phyloP scores from a whole-genome alignment of 2,888 invertebrate species.

The Philonicus albiceps region DNA sequence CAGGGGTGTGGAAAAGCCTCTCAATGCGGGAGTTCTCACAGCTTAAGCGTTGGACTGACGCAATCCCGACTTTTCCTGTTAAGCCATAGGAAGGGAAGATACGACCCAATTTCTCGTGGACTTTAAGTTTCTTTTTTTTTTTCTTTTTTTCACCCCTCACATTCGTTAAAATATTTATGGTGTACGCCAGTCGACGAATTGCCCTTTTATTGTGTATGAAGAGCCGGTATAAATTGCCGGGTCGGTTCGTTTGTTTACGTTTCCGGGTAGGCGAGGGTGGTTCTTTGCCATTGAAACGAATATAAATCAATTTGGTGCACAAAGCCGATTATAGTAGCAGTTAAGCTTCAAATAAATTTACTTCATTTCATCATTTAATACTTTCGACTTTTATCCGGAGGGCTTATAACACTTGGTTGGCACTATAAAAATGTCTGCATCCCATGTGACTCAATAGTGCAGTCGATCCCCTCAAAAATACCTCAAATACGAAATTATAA shows the following conservation, averaged over 20 bases:
- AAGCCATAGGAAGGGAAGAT: constrained; percentile 8
- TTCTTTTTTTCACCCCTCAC: constrained; percentile 10
- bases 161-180: constrained; percentile 47
- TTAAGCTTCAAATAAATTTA: constrained; percentile 33
- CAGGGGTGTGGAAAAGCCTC: constrained; percentile 20
- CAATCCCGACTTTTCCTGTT: constrained; percentile 32
- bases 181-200: constrained; percentile 45
- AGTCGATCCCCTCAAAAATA: too few relatives aligned
- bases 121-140: constrained; percentile 24
- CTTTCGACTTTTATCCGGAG: background rate
- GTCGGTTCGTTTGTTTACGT: constrained; percentile 22
- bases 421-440: background rate
- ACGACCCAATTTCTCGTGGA: constrained; percentile 16
- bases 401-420: background rate
- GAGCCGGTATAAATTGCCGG: constrained; percentile 25
- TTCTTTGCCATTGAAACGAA: background rate
- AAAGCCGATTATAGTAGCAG: constrained; percentile 32
- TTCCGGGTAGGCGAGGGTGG: background rate
- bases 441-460: background rate
- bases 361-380: constrained; percentile 30
- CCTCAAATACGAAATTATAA: too few relatives aligned
- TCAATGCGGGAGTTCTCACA: constrained; percentile 37
- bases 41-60: background rate
- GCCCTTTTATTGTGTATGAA: constrained; percentile 46
- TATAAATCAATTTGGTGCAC: constrained; percentile 39